Evolutionary conservation across 2,113 vertebrate species (phyloP), one percentile per base, ranked within the genome.

Genomic region (Alces alces): DNA sequence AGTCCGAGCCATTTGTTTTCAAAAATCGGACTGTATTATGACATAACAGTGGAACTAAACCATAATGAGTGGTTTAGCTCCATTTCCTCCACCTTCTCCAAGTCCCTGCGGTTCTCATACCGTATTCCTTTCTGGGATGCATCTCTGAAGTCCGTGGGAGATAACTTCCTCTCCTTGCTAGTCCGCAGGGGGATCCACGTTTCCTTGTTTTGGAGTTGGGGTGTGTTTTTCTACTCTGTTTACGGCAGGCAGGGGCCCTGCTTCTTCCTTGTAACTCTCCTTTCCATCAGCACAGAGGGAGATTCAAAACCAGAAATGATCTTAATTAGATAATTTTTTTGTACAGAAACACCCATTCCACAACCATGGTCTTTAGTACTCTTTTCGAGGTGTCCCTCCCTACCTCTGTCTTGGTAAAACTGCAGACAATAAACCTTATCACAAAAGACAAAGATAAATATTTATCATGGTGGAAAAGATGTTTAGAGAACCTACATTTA

Each of bases 291-390:
- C 89, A 30, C 95, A 94, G 30, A 89, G 97, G 97, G 88, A 76
- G 92, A 93, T 88, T 33, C 86, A 91, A 98, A 97, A 98, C 98
- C 55, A 95, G 97, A 98, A 99, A 98, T 98, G 89, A 97, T 98
- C 97, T 98, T 98, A 99, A 99, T 99, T 97, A 98, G 99, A 99
- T 99, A 98, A 98, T 98, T 99, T 98, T 99, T 33, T 95, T 98
- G 90, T 96, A 87, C 76, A 85, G 95, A 96, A 98, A 97, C 80
- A 98, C 95, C 43, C 58, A 93, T 93, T 94, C 64, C 76, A 88
- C 54, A 89, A 16, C 17, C 76, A 76, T 30, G 30, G 30, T 93
- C 88, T 76, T 85, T 85, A 9, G 45, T 30, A 43, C 21, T 55
- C 12, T 66, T 64, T 89, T 88, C 58, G n/a, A 93, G 60, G 60